These are phyloP conservation scores for Caenorhabditis sulstoni DNA, from an alignment of 2,888 invertebrate genomes.

Conservation along the genomic window DNA sequence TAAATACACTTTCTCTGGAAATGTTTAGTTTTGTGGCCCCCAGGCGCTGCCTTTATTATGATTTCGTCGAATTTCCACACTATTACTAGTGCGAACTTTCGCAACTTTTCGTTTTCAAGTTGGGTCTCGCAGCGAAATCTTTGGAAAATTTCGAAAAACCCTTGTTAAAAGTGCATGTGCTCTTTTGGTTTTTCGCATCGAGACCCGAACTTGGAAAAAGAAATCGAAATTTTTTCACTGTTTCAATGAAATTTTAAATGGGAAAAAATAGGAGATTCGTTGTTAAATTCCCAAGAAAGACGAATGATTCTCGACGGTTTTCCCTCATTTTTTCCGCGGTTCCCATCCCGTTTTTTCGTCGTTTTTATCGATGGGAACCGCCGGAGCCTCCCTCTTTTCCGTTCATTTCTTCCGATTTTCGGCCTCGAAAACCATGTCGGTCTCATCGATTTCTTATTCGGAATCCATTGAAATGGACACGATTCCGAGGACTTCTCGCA, in stretches of 20 bases:
- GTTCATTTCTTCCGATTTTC: not conserved
- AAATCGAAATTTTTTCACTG: slow-evolving; percentile 9
- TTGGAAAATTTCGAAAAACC: too few relatives aligned
- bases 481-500: not conserved
- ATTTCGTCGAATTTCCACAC: too few relatives aligned
- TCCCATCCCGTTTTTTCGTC: slow-evolving; percentile 18
- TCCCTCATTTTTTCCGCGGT: not conserved
- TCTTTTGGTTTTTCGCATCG: too few relatives aligned
- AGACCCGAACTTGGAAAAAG: too few relatives aligned
- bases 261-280: too few relatives aligned
- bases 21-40: not conserved
- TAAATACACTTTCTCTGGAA: not conserved
- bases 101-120: slow-evolving; percentile 5
- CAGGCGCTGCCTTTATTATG: too few relatives aligned
- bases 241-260: too few relatives aligned
- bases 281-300: too few relatives aligned
- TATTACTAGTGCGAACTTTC: too few relatives aligned
- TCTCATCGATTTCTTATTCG: slow-evolving; percentile 41
- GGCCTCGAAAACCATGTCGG: slow-evolving; percentile 11
- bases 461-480: slow-evolving; percentile 33
- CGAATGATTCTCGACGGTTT: not conserved
- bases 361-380: slow-evolving; percentile 3
- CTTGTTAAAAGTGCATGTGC: too few relatives aligned
- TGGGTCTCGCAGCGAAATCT: not conserved
- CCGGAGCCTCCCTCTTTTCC: not conserved